phyloP scores from a whole-genome alignment of 1,140 invertebrate species.

The Ditylenchus dipsaci region DNA sequence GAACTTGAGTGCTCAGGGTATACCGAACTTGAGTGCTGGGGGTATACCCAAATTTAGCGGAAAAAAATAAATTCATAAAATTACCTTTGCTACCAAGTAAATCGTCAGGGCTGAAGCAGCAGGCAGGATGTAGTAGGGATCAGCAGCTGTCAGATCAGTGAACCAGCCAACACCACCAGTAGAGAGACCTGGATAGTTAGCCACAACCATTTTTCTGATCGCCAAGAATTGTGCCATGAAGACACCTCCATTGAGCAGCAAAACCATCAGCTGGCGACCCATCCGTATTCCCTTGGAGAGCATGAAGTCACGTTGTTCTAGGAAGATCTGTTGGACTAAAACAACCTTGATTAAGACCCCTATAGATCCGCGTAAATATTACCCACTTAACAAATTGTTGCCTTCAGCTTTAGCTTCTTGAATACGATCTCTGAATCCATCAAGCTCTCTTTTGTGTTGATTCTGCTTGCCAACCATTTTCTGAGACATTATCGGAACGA shows the following conservation, averaged over 20 bases:
- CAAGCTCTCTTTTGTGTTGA: conserved; percentile 40
- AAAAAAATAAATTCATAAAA: conserved; percentile 12
- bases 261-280: conserved; percentile 42
- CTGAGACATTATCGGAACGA: conserved; percentile 51
- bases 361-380: not conserved
- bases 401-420: conserved; percentile 45
- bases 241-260: conserved; percentile 47
- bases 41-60: not conserved
- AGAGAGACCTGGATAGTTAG: conserved; percentile 31
- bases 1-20: too few species aligned
- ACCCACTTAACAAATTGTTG: conserved; percentile 46
- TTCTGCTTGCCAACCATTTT: conserved; percentile 44
- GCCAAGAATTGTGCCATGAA: conserved; percentile 57
- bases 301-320: conserved; percentile 54
- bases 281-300: conserved; percentile 42
- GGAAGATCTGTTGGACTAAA: conserved; percentile 49
- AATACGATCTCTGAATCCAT: conserved; percentile 42
- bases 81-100: conserved; percentile 71
- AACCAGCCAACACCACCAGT: conserved; percentile 82
- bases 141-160: conserved; percentile 78
- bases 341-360: not conserved
- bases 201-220: conserved; percentile 43
- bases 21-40: too few species aligned
- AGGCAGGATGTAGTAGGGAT: conserved; percentile 83
- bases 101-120: conserved; percentile 76